Base-by-base conservation (phyloP, 2,888 invertebrate genomes). In the Campoletis raptor region DNA sequence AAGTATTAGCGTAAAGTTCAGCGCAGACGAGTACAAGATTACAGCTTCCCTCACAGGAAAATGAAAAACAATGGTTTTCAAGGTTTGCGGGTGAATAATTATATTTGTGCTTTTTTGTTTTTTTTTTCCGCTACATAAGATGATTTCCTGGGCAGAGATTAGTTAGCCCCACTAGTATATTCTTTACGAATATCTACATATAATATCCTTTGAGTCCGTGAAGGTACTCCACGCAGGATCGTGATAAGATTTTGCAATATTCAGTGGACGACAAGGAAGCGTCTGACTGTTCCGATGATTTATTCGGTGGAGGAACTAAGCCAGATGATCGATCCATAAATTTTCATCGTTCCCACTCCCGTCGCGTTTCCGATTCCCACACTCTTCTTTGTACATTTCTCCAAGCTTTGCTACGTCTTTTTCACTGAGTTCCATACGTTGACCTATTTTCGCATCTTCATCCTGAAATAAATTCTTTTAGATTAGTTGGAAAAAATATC, bases 321-420 rank as follows among this genome's bases (percentile, higher is more conserved):
- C 64, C 18, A 82, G 74, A 4, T 74, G 82, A 73, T 86, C 67
- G 57, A 45, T 18, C 48, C 73, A 37, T 7, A 80, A 74, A 21
- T 45, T 54, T 12, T 82, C 79, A 6, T 30, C n/a, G 36, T 30
- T 82, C 10, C 61, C 54, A 21, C 12, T 36, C 15, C 61, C 73
- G 24, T 82, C 81, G 12, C 82, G 85, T 70, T 87, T 64, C 42
- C 92, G 91, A 37, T 85, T 78, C n/a, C 81, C 82, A 76, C 94
- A 94, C 73, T 93, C 90, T 7, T 93, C 89, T 67, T 95, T 94
- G 90, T 96, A 96, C 96, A 96, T 96, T 90, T 94, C 95, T 87
- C 95, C 95, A 15, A 96, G 92, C 92, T 96, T 96, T 87, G 94
- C 91, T 8, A 95, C 92, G 86, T 96, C 96, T 88, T 95, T 96